These are phyloP conservation scores for Melanotus villosus DNA, from an alignment of 2,888 invertebrate species.

Conservation along the genomic window DNA sequence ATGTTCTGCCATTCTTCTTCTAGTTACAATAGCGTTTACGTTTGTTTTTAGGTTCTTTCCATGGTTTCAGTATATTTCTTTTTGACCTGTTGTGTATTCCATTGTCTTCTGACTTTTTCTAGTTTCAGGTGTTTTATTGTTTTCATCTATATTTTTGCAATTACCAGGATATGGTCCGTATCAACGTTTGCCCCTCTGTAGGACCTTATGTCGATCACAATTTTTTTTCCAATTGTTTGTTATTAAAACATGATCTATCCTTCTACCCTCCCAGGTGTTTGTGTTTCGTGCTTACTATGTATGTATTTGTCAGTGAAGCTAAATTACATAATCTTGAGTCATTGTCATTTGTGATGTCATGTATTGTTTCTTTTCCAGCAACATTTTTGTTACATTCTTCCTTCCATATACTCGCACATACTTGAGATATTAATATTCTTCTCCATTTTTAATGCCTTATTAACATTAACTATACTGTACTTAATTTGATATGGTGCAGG, in stretches of 20 bases:
- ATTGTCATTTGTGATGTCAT: background rate
- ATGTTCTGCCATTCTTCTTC: conserved; percentile 1
- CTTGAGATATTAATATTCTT: too few relatives aligned
- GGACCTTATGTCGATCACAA: too few relatives aligned
- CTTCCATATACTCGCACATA: too few relatives aligned
- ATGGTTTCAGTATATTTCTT: background rate
- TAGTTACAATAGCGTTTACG: background rate
- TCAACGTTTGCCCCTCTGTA: background rate
- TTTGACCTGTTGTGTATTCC: conserved; percentile 1
- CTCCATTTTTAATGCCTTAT: too few relatives aligned
- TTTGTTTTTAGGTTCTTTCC: conserved; percentile 3
- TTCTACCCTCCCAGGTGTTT: too few relatives aligned
- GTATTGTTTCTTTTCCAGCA: background rate
- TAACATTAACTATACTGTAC: too few relatives aligned
- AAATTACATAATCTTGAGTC: too few relatives aligned
- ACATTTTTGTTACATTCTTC: too few relatives aligned
- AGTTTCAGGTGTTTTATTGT: background rate
- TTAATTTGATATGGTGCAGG: too few relatives aligned
- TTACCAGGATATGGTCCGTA: background rate
- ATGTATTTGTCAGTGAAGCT: conserved; percentile 7
- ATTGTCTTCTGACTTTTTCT: conserved; percentile 4
- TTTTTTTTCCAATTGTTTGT: too few relatives aligned
- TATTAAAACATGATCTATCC: too few relatives aligned
- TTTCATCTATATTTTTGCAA: conserved; percentile 4
- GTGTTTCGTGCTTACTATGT: background rate